Evolutionary conservation across 23 tunicate species (phyloP).

Genomic region (Botrylloides violaceus): DNA sequence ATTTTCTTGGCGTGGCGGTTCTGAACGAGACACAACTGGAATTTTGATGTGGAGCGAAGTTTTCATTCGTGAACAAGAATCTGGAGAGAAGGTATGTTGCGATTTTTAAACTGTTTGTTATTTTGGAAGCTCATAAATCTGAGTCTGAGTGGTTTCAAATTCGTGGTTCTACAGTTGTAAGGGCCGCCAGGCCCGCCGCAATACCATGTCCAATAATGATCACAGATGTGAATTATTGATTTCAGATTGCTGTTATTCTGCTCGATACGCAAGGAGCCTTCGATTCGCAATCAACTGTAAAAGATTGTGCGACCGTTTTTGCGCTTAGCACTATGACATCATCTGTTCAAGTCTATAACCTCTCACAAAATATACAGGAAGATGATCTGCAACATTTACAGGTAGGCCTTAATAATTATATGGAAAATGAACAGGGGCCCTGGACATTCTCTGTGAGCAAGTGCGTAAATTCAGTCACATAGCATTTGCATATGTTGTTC

Average conservation of each 20-base stretch:
- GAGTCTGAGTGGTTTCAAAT: background rate
- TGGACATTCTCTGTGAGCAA: too few species aligned
- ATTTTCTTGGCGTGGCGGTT: constrained; percentile 41
- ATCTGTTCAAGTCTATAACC: constrained; percentile 29
- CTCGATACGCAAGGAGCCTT: constrained; percentile 39
- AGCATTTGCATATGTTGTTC: too few species aligned
- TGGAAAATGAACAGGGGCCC: too few species aligned
- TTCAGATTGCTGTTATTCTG: constrained; percentile 33
- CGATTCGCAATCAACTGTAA: constrained; percentile 8
- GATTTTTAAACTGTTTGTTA: background rate
- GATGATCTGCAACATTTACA: constrained; percentile 27
- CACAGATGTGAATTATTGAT: background rate
- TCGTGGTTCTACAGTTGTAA: too few species aligned
- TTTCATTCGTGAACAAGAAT: background rate
- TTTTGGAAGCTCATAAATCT: background rate
- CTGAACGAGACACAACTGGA: constrained; percentile 34
- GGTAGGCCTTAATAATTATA: background rate
- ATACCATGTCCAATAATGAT: background rate
- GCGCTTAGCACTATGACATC: constrained; percentile 32
- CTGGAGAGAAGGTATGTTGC: constrained; percentile 20
- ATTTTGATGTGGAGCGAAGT: constrained; percentile 37
- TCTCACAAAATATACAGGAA: constrained; percentile 12
- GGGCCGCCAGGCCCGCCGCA: too few species aligned
- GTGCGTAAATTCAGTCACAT: too few species aligned
- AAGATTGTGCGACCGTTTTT: constrained; percentile 24